Conservation (phyloP, 2,113 vertebrate genomes). For the Austrofundulus limnaeus region DNA sequence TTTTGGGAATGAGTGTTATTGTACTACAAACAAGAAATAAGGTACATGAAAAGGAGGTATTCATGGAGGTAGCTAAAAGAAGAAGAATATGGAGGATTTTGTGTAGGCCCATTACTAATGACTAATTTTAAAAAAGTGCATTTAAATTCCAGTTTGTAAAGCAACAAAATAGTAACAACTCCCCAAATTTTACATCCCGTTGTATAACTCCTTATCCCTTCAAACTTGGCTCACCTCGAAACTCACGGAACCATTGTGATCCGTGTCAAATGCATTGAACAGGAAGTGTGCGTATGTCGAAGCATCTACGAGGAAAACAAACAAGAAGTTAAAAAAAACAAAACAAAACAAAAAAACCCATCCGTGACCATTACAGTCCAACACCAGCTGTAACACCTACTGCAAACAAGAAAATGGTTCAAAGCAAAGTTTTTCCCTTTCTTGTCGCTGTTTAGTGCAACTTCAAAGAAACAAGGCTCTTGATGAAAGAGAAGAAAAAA, state of each 20-base stretch:
- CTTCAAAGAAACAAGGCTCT: slow-evolving; percentile 34
- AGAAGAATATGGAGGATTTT: too few relatives aligned
- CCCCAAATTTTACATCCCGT: too few relatives aligned
- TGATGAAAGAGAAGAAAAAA: slow-evolving; percentile 16
- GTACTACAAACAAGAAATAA: too few relatives aligned
- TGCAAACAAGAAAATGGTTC: slow-evolving; percentile 12
- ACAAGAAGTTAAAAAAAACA: slow-evolving; percentile 6
- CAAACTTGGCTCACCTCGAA: slow-evolving; percentile 88
- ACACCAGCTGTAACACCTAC: not conserved
- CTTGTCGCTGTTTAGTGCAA: slow-evolving; percentile 5
- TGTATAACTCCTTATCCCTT: too few relatives aligned
- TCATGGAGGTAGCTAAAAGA: too few relatives aligned
- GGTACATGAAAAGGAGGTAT: too few relatives aligned
- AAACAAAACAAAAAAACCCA: too few relatives aligned
- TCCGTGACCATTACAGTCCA: not conserved
- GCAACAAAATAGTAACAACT: too few relatives aligned
- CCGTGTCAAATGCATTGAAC: slow-evolving; percentile 97
- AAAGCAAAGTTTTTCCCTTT: not conserved
- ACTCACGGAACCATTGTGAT: slow-evolving; percentile 97
- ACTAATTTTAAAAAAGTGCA: too few relatives aligned
- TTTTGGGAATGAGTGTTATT: too few relatives aligned
- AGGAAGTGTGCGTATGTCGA: slow-evolving; percentile 97
- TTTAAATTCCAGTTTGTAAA: too few relatives aligned
- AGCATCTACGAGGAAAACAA: slow-evolving; percentile 84
- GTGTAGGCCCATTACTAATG: too few relatives aligned